phyloP scores from a whole-genome alignment of 2,113 vertebrate genomes.

The Channa maculata region DNA sequence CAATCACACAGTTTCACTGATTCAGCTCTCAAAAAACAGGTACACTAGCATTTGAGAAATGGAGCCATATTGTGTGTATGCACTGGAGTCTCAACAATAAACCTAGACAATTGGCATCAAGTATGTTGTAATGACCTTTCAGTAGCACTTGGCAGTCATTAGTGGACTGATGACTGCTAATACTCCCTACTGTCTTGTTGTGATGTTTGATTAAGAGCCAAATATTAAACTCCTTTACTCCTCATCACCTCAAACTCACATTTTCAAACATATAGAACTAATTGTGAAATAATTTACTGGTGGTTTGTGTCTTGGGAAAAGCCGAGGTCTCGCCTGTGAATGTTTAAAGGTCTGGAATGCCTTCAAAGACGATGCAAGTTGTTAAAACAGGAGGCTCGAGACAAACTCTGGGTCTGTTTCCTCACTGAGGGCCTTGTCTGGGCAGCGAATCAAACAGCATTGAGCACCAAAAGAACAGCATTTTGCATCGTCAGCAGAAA shows the following conservation, averaged over 20 bases:
- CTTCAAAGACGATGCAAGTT: constrained; percentile 49
- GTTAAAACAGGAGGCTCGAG: constrained; percentile 44
- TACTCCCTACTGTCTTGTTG: constrained; percentile 20
- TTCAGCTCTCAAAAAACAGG: constrained; percentile 22
- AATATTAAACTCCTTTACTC: neutral
- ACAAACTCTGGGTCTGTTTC: constrained; percentile 18
- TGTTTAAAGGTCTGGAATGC: constrained; percentile 42
- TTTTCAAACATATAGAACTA: neutral
- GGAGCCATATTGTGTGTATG: constrained; percentile 21
- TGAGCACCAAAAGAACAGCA: constrained; percentile 12
- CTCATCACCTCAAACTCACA: constrained; percentile 1
- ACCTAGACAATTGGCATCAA: constrained; percentile 27
- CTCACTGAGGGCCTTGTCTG: constrained; percentile 41
- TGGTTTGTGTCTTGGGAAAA: constrained; percentile 7
- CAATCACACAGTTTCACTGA: neutral
- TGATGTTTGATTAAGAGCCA: constrained; percentile 37
- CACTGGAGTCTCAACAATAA: constrained; percentile 15
- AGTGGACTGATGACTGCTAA: constrained; percentile 5
- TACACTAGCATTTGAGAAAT: constrained; percentile 9
- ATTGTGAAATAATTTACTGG: constrained; percentile 22
- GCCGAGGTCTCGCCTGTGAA: constrained; percentile 14
- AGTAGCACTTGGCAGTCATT: constrained; percentile 28
- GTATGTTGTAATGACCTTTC: constrained; percentile 1
- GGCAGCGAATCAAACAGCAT: constrained; percentile 51
- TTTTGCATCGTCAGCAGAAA: constrained; percentile 58